Conservation (phyloP, 1,140 invertebrate species). For the Lordiphosa collinella region DNA sequence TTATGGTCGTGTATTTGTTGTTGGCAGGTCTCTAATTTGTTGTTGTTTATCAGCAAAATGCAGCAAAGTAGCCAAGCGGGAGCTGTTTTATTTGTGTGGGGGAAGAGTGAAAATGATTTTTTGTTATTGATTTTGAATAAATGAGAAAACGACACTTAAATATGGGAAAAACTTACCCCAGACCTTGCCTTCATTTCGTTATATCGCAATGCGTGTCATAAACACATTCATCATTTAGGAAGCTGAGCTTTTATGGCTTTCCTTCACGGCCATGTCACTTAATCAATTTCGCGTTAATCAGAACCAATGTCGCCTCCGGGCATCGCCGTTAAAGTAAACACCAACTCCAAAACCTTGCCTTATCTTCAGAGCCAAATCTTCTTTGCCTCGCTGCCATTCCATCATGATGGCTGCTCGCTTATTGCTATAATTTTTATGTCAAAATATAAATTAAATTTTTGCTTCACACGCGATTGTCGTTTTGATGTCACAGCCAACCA, state of each 20-base stretch:
- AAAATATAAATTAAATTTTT: slow-evolving; percentile 78
- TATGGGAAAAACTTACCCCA: too few species aligned
- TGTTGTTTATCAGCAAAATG: slow-evolving; percentile 69
- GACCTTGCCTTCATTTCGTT: too few species aligned
- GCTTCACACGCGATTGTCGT: slow-evolving; percentile 75
- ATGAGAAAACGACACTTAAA: too few species aligned
- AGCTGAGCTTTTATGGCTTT: background rate
- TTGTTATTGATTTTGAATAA: too few species aligned
- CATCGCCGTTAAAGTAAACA: slow-evolving; percentile 60
- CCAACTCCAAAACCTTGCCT: slow-evolving; percentile 32
- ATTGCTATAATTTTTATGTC: slow-evolving; percentile 78
- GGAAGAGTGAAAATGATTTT: background rate
- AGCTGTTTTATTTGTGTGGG: background rate
- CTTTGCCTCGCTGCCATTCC: background rate
- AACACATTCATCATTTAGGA: too few species aligned
- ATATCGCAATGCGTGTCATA: too few species aligned
- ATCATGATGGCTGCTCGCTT: slow-evolving; percentile 29
- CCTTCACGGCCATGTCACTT: slow-evolving; percentile 53
- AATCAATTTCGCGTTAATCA: slow-evolving; percentile 77
- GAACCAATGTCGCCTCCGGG: slow-evolving; percentile 61
- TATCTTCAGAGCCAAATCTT: slow-evolving; percentile 34
- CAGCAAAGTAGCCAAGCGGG: slow-evolving; percentile 27
- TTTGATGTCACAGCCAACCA: slow-evolving; percentile 65
- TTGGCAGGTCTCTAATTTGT: slow-evolving; percentile 53
- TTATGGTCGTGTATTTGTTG: slow-evolving; percentile 19